Conservation (phyloP, 2,888 invertebrate genomes). For the Thera britannica region DNA sequence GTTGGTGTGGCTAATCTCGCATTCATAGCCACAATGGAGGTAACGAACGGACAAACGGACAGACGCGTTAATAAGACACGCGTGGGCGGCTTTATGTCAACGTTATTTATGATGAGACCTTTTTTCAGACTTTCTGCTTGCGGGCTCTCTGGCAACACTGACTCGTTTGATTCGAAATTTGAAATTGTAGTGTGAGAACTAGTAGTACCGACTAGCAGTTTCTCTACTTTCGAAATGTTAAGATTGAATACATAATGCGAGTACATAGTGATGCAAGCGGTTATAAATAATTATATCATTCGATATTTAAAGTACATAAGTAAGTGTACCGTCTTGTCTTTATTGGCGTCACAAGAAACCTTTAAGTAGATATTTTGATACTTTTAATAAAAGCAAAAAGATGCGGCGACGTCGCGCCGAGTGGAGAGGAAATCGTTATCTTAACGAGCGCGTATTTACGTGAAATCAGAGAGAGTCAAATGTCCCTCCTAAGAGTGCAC, state of each 20-base stretch:
- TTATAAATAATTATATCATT: constrained; percentile 9
- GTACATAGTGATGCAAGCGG: constrained; percentile 4
- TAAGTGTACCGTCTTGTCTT: constrained; percentile 47
- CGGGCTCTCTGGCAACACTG: constrained; percentile 52
- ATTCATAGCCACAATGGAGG: constrained; percentile 80
- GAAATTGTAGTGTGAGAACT: constrained; percentile 28
- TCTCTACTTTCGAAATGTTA: constrained; percentile 19
- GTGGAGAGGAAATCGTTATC: constrained; percentile 83
- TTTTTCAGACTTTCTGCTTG: constrained; percentile 65
- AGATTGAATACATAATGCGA: background rate
- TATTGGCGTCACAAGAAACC: constrained; percentile 67
- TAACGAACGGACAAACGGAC: constrained; percentile 83
- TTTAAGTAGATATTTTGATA: constrained; percentile 64
- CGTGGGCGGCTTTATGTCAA: constrained; percentile 82
- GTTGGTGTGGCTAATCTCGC: constrained; percentile 80
- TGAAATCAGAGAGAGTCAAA: constrained; percentile 78
- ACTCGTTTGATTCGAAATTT: constrained; percentile 28
- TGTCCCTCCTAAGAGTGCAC: constrained; percentile 71
- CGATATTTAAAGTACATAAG: constrained; percentile 38
- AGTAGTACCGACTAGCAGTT: constrained; percentile 3
- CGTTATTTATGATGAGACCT: constrained; percentile 80
- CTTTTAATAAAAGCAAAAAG: constrained; percentile 73
- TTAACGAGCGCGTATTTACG: constrained; percentile 80
- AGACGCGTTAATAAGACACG: constrained; percentile 81
- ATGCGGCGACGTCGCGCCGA: constrained; percentile 65